These are phyloP conservation scores for Meloidogyne exigua DNA, from an alignment of 1,140 invertebrate species.

Conservation along the genomic window DNA sequence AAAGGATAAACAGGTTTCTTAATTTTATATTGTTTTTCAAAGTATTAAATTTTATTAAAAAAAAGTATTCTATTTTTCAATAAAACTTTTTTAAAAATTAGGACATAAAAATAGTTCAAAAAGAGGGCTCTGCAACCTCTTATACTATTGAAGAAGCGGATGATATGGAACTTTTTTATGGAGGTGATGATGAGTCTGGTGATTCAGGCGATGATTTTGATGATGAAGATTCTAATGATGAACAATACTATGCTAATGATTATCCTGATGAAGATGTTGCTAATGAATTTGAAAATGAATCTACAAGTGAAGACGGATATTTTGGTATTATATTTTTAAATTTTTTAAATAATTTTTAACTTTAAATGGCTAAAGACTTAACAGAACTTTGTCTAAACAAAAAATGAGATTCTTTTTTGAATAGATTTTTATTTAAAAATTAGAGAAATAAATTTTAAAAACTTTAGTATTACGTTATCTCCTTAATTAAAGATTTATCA, in stretches of 20 bases:
- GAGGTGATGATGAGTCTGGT: conserved; percentile 26
- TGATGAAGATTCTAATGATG: conserved; percentile 45
- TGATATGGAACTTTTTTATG: conserved; percentile 31
- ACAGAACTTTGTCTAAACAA: too few relatives aligned
- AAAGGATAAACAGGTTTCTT: not conserved
- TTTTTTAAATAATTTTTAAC: not conserved
- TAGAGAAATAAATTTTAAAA: too few relatives aligned
- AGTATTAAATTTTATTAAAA: too few relatives aligned
- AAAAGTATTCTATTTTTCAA: too few relatives aligned
- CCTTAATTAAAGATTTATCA: not conserved
- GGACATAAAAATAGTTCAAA: not conserved
- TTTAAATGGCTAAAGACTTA: too few relatives aligned
- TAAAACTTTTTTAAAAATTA: not conserved
- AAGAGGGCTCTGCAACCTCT: not conserved
- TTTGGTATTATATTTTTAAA: conserved; percentile 24
- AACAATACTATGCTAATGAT: conserved; percentile 53
- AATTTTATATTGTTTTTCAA: not conserved
- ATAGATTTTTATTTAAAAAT: too few relatives aligned
- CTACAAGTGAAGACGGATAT: conserved; percentile 32
- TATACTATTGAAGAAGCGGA: conserved; percentile 25
- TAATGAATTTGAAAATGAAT: conserved; percentile 34
- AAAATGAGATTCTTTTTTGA: too few relatives aligned
- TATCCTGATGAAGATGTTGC: conserved; percentile 49
- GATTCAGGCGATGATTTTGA: conserved; percentile 36
- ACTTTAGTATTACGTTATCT: too few relatives aligned